Percentiles rank a stretch among this genome's conserved stretches.
Evolutionary conservation across 2,113 vertebrate species (phyloP).

Genomic region (Oceanites oceanicus): DNA sequence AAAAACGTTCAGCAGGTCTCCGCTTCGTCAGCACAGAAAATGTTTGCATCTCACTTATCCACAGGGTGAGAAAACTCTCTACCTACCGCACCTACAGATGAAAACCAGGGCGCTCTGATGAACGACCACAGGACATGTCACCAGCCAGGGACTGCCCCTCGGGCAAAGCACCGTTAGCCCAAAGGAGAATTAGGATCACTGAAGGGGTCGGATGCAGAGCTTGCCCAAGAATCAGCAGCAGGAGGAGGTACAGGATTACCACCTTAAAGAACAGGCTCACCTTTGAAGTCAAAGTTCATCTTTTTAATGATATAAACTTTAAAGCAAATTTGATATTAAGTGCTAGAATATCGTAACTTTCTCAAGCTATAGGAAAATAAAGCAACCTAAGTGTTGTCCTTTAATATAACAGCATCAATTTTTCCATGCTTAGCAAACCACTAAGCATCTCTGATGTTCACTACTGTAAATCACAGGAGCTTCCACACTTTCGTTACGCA

Average conservation of each 20-base stretch:
- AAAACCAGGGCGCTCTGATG: neutral
- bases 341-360: neutral
- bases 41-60: neutral
- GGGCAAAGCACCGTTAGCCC: neutral
- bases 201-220: rapidly evolving
- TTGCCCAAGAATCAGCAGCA: neutral
- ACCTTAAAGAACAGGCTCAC: neutral
- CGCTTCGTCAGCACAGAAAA: neutral
- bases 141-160: neutral
- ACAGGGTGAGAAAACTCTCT: neutral
- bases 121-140: rapidly evolving
- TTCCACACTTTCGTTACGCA: neutral
- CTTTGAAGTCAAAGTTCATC: neutral
- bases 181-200: neutral
- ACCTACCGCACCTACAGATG: neutral
- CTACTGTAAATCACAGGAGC: neutral
- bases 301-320: neutral
- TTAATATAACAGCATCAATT: neutral
- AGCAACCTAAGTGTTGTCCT: neutral
- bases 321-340: neutral
- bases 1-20: neutral
- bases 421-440: neutral
- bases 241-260: neutral
- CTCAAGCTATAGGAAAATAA: neutral
- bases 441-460: neutral